These are phyloP conservation scores for Chionomys nivalis DNA, from an alignment of 2,113 vertebrate species.

Conservation along the genomic window DNA sequence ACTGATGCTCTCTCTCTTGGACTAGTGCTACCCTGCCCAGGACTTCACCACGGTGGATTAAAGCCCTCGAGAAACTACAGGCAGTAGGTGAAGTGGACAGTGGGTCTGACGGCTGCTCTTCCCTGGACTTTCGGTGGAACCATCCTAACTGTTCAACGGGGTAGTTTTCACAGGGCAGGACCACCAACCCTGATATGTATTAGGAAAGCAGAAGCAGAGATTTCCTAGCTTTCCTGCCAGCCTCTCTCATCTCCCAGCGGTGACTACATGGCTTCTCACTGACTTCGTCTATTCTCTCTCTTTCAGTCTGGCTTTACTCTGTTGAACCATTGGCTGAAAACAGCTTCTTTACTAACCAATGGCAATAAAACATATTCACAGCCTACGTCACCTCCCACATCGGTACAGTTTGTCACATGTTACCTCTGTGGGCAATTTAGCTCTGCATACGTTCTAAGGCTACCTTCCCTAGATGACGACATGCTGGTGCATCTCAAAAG, in stretches of 20 bases:
- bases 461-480: background rate
- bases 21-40: background rate
- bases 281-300: no score
- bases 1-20: background rate
- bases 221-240: background rate
- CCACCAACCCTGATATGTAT: background rate
- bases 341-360: no score
- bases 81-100: background rate
- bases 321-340: no score
- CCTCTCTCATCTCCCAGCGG: no score
- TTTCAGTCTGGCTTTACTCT: no score
- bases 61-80: background rate
- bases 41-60: background rate
- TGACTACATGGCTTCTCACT: no score
- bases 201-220: background rate
- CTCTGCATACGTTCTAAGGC: background rate
- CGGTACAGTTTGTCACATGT: background rate
- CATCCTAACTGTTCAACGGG: background rate
- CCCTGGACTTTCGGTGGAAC: background rate
- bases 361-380: no score
- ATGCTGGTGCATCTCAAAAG: background rate
- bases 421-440: background rate
- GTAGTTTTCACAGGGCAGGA: background rate
- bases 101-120: background rate
- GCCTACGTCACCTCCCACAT: no score